phyloP scores from a whole-genome alignment of 2,888 invertebrate genomes.

The Yponomeuta cagnagella region DNA sequence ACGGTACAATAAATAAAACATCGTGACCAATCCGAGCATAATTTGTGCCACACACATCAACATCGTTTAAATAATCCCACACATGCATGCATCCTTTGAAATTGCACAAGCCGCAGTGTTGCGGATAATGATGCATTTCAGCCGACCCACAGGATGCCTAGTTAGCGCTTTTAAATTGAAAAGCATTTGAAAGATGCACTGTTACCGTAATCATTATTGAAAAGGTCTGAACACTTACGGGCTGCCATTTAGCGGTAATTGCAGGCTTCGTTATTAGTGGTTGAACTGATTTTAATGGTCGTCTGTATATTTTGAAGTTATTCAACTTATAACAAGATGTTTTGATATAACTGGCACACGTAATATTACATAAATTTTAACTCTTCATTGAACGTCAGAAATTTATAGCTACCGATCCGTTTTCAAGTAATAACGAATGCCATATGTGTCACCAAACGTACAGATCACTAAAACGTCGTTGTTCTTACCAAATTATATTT shows the following conservation, averaged over 20 bases:
- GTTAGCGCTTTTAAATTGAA: neutral
- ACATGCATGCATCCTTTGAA: neutral
- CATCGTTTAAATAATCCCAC: neutral
- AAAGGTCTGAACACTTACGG: neutral
- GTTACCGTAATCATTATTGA: neutral
- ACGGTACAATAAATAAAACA: neutral
- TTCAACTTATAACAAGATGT: too few relatives aligned
- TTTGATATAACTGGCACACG: too few relatives aligned
- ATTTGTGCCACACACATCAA: neutral
- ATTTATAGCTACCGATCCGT: too few relatives aligned
- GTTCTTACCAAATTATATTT: neutral
- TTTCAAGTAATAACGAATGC: too few relatives aligned
- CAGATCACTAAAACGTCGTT: neutral
- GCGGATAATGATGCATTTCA: neutral
- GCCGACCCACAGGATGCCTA: neutral
- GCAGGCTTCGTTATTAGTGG: neutral
- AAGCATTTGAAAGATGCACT: neutral
- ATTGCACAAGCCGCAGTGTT: neutral
- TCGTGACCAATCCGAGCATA: constrained; percentile 7
- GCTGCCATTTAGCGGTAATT: neutral
- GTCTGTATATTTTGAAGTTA: neutral
- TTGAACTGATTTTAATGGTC: neutral
- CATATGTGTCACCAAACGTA: too few relatives aligned
- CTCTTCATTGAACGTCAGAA: too few relatives aligned
- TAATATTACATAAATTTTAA: too few relatives aligned